These are phyloP conservation scores for Eospalax fontanierii DNA, from an alignment of 2,797 vertebrate species.

Conservation along the genomic window DNA sequence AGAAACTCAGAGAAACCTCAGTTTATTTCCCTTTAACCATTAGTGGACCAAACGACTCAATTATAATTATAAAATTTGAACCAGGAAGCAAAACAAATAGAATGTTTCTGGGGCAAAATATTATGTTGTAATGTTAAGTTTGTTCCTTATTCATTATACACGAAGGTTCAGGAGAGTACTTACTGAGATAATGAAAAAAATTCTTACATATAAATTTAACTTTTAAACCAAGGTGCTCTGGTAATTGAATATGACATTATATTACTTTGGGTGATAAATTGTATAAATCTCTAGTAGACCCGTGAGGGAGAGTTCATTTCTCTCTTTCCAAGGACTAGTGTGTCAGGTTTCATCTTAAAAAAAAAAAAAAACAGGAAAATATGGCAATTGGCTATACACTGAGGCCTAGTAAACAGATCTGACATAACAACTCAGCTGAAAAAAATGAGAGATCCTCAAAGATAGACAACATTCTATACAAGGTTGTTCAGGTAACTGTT, in stretches of 20 bases:
- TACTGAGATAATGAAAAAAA: constrained; percentile 61
- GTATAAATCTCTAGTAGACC: constrained; percentile 21
- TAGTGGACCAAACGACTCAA: constrained; percentile 14
- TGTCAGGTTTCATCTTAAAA: constrained; percentile 70
- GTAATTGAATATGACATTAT: constrained; percentile 46
- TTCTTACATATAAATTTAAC: constrained; percentile 63
- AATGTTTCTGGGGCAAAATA: constrained; percentile 30
- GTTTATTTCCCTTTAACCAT: constrained; percentile 37
- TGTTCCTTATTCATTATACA: constrained; percentile 55
- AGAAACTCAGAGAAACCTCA: constrained; percentile 1
- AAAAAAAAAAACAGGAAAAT: constrained; percentile 34
- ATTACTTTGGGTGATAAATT: constrained; percentile 54
- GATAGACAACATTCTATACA: constrained; percentile 33
- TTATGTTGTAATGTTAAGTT: constrained; percentile 39
- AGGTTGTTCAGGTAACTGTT: constrained; percentile 31
- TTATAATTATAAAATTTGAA: constrained; percentile 47
- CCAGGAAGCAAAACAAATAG: constrained; percentile 2
- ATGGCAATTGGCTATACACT: constrained; percentile 43
- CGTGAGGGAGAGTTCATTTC: constrained; percentile 67
- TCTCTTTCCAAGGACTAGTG: constrained; percentile 55
- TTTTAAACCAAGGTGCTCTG: constrained; percentile 23
- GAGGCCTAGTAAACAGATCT: constrained; percentile 63
- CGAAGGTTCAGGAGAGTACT: constrained; percentile 5
- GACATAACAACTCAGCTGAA: constrained; percentile 36
- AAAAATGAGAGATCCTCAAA: constrained; percentile 59